Evolutionary conservation across 1,140 invertebrate species (phyloP), one percentile per base, ranked within the genome.

Genomic region (Drosophila mojavensis): DNA sequence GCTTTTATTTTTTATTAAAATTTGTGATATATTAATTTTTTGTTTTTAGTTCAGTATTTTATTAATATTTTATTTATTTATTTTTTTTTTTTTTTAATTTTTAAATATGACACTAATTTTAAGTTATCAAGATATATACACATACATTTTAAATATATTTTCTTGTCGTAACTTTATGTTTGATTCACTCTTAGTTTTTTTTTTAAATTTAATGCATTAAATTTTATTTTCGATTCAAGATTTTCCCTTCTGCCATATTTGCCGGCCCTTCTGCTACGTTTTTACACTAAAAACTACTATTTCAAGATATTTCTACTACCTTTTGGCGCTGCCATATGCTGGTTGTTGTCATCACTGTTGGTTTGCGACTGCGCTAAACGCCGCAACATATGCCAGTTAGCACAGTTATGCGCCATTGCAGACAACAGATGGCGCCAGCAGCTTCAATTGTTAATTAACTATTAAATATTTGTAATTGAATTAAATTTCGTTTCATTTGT

Each of bases 371-470:
- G 5, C 5, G 65, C 81, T 84, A 51, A 53, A 17, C 5, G 0
- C 5, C 24, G 48, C 20, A 10, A 7, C 1, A n/a, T 68, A 67
- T 55, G 17, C 7, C 61, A 66, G 48, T 73, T 79, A 75, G 70
- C 39, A 78, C 58, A 84, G 77, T 78, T 73, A 43, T 3, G 43
- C 17, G 0, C 0, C 1, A 9, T 5, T 5, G 36, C 30, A 4
- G 58, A 0, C 70, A n/a, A 54, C 33, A 90, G 86, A 80, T 88
- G 82, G 74, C 82, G 80, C 61, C 59, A 70, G 47, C 36, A 30
- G 75, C 51, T 15, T 13, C n/a, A 5, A 56, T 30, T 53, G 28
- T 64, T 17, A 53, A 33, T 53, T 13, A 11, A 63, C 10, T 33
- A 5, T 17, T 0, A n/a, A 45, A 9, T 36, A 60, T 39, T 36